phyloP scores from a whole-genome alignment of 2,888 invertebrate genomes.

The Linhomoeus sp. region DNA sequence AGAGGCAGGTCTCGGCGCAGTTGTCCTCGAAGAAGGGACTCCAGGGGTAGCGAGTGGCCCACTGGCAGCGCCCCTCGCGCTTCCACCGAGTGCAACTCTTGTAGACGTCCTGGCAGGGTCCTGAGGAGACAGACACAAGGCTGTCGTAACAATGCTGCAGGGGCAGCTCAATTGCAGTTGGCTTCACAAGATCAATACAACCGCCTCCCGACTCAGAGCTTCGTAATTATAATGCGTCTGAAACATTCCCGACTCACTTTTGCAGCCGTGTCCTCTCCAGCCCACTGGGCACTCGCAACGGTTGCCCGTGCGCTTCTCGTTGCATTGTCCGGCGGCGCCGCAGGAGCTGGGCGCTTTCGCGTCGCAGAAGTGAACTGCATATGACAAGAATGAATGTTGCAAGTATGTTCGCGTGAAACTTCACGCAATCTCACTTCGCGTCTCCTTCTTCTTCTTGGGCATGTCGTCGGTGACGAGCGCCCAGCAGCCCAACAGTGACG shows the following conservation, averaged over 20 bases:
- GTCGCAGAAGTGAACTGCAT: slow-evolving; percentile 12
- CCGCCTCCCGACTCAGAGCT: no score
- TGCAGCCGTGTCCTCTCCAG: background rate
- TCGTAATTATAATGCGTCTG: no score
- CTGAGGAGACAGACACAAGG: slow-evolving; percentile 6
- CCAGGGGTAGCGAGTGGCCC: slow-evolving; percentile 8
- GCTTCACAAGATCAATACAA: no score
- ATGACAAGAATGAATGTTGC: background rate
- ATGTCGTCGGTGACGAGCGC: no score
- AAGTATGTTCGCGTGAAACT: no score
- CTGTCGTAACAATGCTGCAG: background rate
- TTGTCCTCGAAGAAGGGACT: slow-evolving; percentile 21
- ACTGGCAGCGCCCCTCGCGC: slow-evolving; percentile 18
- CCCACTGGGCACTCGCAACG: slow-evolving; percentile 14
- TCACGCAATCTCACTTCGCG: no score
- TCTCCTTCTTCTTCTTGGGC: no score
- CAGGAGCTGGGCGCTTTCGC: slow-evolving; percentile 9
- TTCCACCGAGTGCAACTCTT: slow-evolving; percentile 19
- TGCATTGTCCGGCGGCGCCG: slow-evolving; percentile 7
- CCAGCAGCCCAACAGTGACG: no score
- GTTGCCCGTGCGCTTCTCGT: slow-evolving; percentile 9
- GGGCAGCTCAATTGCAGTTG: no score
- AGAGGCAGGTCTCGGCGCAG: slow-evolving; percentile 18
- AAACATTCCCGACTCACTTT: background rate
- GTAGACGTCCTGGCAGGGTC: slow-evolving; percentile 23